Conservation (phyloP, 2,113 vertebrate species). For the Procavia capensis region DNA sequence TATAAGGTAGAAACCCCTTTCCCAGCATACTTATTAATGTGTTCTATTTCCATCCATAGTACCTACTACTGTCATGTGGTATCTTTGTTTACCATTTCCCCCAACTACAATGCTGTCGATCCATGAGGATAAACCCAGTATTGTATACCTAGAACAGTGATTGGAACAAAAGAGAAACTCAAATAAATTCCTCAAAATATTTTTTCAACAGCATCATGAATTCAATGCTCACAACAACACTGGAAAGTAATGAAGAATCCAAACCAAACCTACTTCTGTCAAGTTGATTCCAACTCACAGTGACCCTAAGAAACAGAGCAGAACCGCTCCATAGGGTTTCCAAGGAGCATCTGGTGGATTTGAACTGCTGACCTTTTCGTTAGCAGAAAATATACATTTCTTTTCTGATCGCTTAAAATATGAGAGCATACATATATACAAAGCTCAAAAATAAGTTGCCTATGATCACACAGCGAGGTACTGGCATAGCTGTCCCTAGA, state of each 20-base stretch:
- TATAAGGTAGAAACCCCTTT: not conserved
- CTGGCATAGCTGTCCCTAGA: not conserved
- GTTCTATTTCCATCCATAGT: not conserved
- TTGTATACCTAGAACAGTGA: not conserved
- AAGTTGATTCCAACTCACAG: too few species aligned
- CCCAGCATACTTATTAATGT: not conserved
- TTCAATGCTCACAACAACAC: conserved; percentile 10
- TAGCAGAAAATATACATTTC: not conserved
- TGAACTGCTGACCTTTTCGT: too few species aligned
- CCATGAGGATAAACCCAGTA: not conserved
- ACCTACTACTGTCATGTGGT: not conserved
- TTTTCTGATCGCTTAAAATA: conserved; percentile 14
- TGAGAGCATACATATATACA: conserved; percentile 16
- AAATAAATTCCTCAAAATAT: conserved; percentile 56
- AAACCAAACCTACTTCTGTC: too few species aligned
- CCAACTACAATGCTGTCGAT: not conserved
- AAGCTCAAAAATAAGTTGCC: conserved; percentile 25
- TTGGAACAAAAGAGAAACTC: conserved; percentile 38
- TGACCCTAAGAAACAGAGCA: too few species aligned
- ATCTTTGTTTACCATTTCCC: not conserved
- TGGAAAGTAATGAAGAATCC: not conserved
- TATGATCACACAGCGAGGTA: not conserved
- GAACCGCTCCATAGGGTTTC: too few species aligned
- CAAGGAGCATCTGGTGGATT: too few species aligned
- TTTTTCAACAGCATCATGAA: not conserved